Evolutionary conservation across 1,140 invertebrate species (phyloP).

Genomic region (Drosophila sp.): DNA sequence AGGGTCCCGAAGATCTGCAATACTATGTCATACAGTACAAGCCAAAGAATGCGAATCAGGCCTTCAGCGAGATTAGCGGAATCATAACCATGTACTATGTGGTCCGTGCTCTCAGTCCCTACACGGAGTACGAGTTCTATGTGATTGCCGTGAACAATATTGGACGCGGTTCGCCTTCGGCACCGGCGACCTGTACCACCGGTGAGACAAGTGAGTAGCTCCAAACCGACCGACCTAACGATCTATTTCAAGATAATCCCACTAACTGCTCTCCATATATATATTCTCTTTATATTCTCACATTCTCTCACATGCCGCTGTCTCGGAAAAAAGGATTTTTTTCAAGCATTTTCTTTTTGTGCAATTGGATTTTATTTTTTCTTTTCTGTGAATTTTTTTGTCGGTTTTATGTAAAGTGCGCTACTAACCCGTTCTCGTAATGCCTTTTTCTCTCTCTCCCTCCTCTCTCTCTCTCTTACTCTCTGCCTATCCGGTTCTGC

Average conservation of each 20-base stretch:
- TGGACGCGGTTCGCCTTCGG: constrained; percentile 94
- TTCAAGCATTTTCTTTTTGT: constrained; percentile 20
- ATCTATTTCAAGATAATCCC: constrained; percentile 8
- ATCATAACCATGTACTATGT: constrained; percentile 97
- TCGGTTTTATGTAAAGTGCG: constrained; percentile 79
- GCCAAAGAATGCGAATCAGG: constrained; percentile 93
- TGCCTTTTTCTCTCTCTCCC: constrained; percentile 55
- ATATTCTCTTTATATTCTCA: constrained; percentile 30
- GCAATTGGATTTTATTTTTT: constrained; percentile 31
- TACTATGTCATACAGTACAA: constrained; percentile 99
- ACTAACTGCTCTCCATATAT: constrained; percentile 21
- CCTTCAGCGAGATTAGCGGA: constrained; percentile 94
- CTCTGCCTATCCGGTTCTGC: constrained; percentile 9
- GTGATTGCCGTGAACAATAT: constrained; percentile 97
- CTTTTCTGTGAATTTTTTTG: constrained; percentile 22
- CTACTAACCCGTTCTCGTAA: constrained; percentile 58
- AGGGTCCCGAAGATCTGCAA: constrained; percentile 92
- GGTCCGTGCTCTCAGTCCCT: constrained; percentile 94
- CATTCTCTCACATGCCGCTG: constrained; percentile 22
- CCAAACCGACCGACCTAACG: neutral
- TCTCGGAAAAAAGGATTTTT: constrained; percentile 20
- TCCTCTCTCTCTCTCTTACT: constrained; percentile 51
- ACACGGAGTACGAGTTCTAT: constrained; percentile 98
- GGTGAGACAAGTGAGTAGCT: constrained; percentile 95
- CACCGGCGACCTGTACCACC: constrained; percentile 94